phyloP scores from a whole-genome alignment of 2,113 vertebrate species.

The Puma concolor region DNA sequence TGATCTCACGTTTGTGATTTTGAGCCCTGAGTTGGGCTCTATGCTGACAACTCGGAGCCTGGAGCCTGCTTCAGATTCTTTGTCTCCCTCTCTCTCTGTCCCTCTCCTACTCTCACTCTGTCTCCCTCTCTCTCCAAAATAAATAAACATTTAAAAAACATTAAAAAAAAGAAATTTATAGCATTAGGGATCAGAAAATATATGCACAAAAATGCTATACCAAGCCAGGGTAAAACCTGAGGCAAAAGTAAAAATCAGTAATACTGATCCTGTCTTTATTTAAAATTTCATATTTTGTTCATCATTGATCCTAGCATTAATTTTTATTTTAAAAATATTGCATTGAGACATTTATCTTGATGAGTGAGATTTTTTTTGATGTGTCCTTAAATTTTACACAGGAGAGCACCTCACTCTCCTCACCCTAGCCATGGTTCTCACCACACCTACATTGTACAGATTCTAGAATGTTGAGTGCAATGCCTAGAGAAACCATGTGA shows the following conservation, averaged over 20 bases:
- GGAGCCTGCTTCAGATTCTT: too few species aligned
- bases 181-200: not conserved
- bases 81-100: too few species aligned
- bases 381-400: not conserved
- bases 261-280: not conserved
- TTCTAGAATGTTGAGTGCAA: not conserved
- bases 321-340: not conserved
- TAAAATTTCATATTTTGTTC: not conserved
- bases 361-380: not conserved
- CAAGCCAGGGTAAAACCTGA: not conserved
- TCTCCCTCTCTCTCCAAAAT: too few species aligned
- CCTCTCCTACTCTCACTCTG: too few species aligned
- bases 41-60: too few species aligned
- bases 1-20: too few species aligned
- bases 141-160: too few species aligned
- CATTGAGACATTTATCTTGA: not conserved
- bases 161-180: not conserved
- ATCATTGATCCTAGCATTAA: not conserved
- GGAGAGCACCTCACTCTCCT: not conserved
- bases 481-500: not conserved
- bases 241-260: not conserved
- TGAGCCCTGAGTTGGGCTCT: too few species aligned
- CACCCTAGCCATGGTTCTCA: not conserved
- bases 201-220: too few species aligned
- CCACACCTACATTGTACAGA: not conserved